A percentile compares a stretch with the other conserved stretches of the same genome.
Conservation (phyloP, 2,888 invertebrate genomes). For the Nomada ruficornis region DNA sequence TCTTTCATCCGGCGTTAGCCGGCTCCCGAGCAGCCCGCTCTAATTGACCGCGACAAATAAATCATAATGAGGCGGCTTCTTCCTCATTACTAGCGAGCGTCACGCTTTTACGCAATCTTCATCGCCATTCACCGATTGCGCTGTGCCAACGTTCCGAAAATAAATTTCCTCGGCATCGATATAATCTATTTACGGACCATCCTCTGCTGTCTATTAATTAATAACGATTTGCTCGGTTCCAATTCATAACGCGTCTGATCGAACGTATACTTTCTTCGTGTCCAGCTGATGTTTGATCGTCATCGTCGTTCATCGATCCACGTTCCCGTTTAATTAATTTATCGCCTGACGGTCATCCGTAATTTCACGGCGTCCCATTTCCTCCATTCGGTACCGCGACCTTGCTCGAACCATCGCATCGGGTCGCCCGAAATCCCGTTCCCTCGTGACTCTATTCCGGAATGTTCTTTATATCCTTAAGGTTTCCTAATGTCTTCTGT, state of each 20-base stretch:
- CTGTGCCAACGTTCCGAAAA: constrained; percentile 37
- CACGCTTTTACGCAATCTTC: constrained; percentile 73
- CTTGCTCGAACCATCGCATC: too few relatives aligned
- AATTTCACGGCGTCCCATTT: neutral
- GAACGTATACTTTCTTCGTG: constrained; percentile 25
- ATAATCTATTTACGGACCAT: constrained; percentile 62
- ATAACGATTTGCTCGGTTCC: constrained; percentile 57
- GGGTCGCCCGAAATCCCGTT: too few relatives aligned
- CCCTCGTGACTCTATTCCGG: neutral
- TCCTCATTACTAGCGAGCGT: constrained; percentile 70
- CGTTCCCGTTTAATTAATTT: constrained; percentile 38
- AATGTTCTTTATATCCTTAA: constrained; percentile 3
- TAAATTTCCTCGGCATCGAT: constrained; percentile 57
- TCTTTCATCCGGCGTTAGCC: constrained; percentile 11
- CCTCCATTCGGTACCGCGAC: neutral
- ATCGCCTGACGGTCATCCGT: neutral
- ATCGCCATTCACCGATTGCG: constrained; percentile 62
- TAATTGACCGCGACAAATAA: constrained; percentile 75
- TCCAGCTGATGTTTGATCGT: neutral
- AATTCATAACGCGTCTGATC: constrained; percentile 57
- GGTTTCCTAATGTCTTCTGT: neutral
- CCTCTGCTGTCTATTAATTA: constrained; percentile 27
- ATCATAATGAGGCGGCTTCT: constrained; percentile 73
- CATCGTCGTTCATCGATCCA: constrained; percentile 10
- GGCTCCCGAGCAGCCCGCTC: constrained; percentile 50